These are phyloP conservation scores for Dynastes tityus DNA, from an alignment of 2,888 invertebrate genomes.

Conservation along the genomic window DNA sequence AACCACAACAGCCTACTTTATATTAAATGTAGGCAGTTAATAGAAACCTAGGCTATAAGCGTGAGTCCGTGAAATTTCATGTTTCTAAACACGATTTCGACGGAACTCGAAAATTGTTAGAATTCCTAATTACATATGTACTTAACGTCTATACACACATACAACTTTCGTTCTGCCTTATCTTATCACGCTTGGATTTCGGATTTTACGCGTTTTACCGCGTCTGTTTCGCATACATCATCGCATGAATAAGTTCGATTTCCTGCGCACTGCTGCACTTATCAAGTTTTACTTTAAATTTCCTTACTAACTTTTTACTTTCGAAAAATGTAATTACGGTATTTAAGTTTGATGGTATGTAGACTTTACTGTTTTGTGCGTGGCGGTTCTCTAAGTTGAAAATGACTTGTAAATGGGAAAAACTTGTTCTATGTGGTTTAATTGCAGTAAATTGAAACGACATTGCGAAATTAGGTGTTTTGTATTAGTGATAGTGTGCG, in stretches of 20 bases:
- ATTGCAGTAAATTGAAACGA: conserved; percentile 15
- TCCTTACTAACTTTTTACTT: neutral
- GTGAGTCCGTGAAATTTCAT: neutral
- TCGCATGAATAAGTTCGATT: conserved; percentile 30
- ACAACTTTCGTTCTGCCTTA: conserved; percentile 30
- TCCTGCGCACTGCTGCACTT: neutral
- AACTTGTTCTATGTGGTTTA: neutral
- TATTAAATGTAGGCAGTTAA: neutral
- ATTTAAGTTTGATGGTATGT: neutral
- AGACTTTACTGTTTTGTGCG: neutral
- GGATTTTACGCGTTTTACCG: conserved; percentile 31
- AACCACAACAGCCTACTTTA: conserved; percentile 14
- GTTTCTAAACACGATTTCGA: neutral
- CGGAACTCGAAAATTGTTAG: conserved; percentile 21
- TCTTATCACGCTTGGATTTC: conserved; percentile 30
- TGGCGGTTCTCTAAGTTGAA: neutral
- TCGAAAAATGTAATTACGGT: no score
- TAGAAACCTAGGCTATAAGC: neutral
- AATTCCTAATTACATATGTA: conserved; percentile 21
- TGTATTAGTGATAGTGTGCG: neutral
- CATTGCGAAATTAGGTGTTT: conserved; percentile 15
- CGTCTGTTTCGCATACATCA: neutral
- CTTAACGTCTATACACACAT: neutral
- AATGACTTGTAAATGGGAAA: conserved; percentile 3
- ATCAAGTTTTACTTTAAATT: no score